Conservation (phyloP, 2,797 vertebrate species). For the Emydoidea blandingii region DNA sequence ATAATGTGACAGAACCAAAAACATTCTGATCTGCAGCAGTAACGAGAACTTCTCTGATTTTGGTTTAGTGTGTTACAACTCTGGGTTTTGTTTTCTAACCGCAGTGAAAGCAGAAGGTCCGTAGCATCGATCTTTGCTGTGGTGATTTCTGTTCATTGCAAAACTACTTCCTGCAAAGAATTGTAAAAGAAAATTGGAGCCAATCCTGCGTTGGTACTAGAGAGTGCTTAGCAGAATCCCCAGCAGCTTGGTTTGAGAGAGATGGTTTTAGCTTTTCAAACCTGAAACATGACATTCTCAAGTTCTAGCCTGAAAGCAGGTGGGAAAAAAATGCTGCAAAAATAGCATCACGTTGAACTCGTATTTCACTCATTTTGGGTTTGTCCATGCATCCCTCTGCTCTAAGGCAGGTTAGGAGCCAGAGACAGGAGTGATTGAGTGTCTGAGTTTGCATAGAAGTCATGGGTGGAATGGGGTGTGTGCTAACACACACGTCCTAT, state of each 20-base stretch:
- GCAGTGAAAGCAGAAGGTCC: not conserved
- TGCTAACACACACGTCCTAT: not conserved
- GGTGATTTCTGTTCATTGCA: not conserved
- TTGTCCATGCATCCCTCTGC: not conserved
- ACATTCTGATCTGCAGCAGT: not conserved
- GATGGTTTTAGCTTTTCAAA: not conserved
- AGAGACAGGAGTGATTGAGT: not conserved
- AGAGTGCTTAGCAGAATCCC: not conserved
- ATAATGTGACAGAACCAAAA: not conserved
- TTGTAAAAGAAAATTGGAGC: not conserved
- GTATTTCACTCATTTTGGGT: not conserved
- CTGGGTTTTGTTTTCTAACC: not conserved
- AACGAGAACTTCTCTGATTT: not conserved
- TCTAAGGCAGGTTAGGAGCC: not conserved
- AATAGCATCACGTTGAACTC: not conserved
- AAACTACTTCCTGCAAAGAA: not conserved
- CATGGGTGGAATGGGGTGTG: not conserved
- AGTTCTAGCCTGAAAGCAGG: not conserved
- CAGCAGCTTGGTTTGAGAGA: not conserved
- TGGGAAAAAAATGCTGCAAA: not conserved
- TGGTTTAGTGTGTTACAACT: not conserved
- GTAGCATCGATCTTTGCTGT: not conserved
- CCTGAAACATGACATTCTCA: not conserved
- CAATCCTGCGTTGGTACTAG: not conserved
- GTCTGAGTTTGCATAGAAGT: not conserved